Evolutionary conservation across 1,140 invertebrate genomes (phyloP).

Genomic region (Drosophila ananassae): DNA sequence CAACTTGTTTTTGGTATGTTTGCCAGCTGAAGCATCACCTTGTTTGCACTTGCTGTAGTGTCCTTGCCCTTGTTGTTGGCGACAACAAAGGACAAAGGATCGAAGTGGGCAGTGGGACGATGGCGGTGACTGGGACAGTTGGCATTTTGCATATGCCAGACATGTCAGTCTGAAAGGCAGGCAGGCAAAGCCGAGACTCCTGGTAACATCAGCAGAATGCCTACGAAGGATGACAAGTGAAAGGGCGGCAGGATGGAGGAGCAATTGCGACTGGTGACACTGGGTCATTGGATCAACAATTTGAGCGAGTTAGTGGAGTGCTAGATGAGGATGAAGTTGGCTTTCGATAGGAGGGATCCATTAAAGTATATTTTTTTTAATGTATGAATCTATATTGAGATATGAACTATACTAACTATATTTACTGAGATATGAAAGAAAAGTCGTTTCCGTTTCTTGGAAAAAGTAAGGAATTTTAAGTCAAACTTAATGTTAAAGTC

Average conservation of each 20-base stretch:
- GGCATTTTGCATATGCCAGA: slow-evolving; percentile 75
- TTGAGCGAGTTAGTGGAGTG: slow-evolving; percentile 4
- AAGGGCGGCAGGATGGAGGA: slow-evolving; percentile 2
- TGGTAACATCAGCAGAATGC: slow-evolving; percentile 38
- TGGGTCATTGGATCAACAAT: slow-evolving; percentile 47
- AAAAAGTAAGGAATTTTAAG: too few species aligned
- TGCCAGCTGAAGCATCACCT: slow-evolving; percentile 51
- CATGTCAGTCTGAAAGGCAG: slow-evolving; percentile 48
- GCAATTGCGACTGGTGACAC: slow-evolving; percentile 31
- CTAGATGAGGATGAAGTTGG: background rate
- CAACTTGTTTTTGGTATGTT: slow-evolving; percentile 49
- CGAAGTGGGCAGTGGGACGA: slow-evolving; percentile 1
- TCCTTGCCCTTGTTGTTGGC: slow-evolving; percentile 71
- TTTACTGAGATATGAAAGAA: too few species aligned
- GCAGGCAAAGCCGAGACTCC: slow-evolving; percentile 10
- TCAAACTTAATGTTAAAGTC: too few species aligned
- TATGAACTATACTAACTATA: too few species aligned
- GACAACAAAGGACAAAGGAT: slow-evolving; percentile 27
- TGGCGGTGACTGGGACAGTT: slow-evolving; percentile 29
- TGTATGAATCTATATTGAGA: too few species aligned
- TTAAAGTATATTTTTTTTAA: background rate
- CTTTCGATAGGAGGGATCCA: background rate
- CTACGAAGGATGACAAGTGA: slow-evolving; percentile 28
- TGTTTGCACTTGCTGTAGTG: slow-evolving; percentile 68
- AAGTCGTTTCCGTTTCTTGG: too few species aligned